Conservation (phyloP, 2,113 vertebrate genomes). For the Galemys pyrenaicus region DNA sequence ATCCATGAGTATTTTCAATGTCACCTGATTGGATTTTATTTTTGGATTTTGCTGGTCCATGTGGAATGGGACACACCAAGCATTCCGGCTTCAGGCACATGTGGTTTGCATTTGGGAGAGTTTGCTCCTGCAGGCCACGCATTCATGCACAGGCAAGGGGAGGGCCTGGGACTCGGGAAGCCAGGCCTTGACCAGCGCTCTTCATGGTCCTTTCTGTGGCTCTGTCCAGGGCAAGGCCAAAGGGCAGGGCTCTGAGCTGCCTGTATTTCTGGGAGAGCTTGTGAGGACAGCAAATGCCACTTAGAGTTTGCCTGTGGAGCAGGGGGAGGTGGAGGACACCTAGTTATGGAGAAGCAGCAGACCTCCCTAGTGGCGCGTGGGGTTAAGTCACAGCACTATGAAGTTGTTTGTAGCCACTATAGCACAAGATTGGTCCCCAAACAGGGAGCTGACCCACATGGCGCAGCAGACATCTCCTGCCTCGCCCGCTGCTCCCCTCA, state of each 20-base stretch:
- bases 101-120: neutral
- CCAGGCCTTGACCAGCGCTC: neutral
- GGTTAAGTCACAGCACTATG: no score
- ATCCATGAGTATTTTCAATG: slow-evolving; percentile 64
- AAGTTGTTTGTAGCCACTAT: no score
- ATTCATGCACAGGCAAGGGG: fast-evolving
- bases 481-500: no score
- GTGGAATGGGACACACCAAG: slow-evolving; percentile 12
- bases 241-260: neutral
- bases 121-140: neutral
- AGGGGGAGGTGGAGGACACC: neutral
- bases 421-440: no score
- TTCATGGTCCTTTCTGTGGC: neutral
- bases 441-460: no score
- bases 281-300: neutral
- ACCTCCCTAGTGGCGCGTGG: no score
- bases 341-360: neutral
- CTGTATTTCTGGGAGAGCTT: neutral
- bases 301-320: neutral
- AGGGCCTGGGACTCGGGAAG: neutral
- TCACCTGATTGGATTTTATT: slow-evolving; percentile 30
- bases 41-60: slow-evolving; percentile 39
- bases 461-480: no score
- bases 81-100: neutral
- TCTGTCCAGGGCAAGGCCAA: neutral